Percentiles rank a stretch among this genome's conserved stretches.
Evolutionary conservation across 2,797 vertebrate species (phyloP).

Genomic region (Coluber constrictor): DNA sequence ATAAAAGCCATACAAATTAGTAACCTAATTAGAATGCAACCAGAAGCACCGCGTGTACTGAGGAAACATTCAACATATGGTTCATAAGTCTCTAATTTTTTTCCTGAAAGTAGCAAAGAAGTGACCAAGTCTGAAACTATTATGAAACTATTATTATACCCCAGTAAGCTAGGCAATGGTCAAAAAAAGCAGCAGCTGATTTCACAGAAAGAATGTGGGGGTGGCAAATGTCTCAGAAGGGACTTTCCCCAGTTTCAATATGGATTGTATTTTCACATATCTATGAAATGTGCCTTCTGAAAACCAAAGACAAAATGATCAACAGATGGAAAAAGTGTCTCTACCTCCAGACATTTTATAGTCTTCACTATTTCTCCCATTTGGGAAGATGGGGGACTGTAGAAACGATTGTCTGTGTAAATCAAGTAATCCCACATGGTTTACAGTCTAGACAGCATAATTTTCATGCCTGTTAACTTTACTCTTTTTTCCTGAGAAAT

Average conservation of each 20-base stretch:
- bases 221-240: neutral
- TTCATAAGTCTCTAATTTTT: neutral
- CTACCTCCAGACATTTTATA: slow-evolving; percentile 40
- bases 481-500: slow-evolving; percentile 48
- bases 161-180: neutral
- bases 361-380: neutral
- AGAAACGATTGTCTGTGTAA: neutral
- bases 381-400: neutral
- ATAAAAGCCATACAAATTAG: neutral
- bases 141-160: neutral
- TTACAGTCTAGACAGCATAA: slow-evolving; percentile 41
- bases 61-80: neutral
- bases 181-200: neutral
- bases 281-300: slow-evolving; percentile 1
- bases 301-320: slow-evolving; percentile 30
- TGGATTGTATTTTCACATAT: neutral
- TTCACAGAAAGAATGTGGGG: neutral
- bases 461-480: slow-evolving; percentile 40
- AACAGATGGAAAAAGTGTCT: slow-evolving; percentile 32
- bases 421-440: slow-evolving; percentile 47
- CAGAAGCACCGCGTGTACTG: neutral
- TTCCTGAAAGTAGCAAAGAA: too few species aligned
- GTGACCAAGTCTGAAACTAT: too few species aligned
- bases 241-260: neutral
- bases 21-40: neutral